Conservation (phyloP, 2,888 invertebrate genomes). For the Drosophila borborema region DNA sequence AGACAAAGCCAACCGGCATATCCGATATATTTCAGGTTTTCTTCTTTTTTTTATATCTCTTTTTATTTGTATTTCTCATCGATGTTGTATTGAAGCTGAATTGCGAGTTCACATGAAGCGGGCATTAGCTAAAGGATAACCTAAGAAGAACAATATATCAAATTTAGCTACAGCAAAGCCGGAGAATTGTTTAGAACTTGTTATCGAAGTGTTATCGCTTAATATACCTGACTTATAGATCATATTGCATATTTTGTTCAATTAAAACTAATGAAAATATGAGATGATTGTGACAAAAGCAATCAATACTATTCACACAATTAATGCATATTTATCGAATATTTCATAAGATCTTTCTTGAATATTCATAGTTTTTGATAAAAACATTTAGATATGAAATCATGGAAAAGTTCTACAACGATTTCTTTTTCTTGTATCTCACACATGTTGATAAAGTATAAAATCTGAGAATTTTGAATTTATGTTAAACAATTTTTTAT, state of each 20-base stretch:
- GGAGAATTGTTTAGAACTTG: background rate
- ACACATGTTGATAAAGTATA: background rate
- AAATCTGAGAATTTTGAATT: constrained; percentile 27
- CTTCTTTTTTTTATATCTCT: constrained; percentile 6
- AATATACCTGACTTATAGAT: background rate
- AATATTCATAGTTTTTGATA: background rate
- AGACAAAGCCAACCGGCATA: constrained; percentile 34
- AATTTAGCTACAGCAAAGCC: background rate
- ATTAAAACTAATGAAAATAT: too few relatives aligned
- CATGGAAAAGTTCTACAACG: background rate
- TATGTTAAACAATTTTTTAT: constrained; percentile 46
- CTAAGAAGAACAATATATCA: constrained; percentile 14
- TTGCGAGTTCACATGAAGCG: constrained; percentile 23
- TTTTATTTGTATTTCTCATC: constrained; percentile 25
- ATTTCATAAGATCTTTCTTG: background rate
- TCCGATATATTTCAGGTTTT: constrained; percentile 24
- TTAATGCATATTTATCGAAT: background rate
- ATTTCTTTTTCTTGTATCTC: too few relatives aligned
- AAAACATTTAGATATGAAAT: background rate
- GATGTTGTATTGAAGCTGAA: constrained; percentile 5
- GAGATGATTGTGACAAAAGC: too few relatives aligned
- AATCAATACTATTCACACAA: too few relatives aligned
- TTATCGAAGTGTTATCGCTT: background rate
- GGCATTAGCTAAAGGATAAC: constrained; percentile 52
- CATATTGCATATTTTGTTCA: background rate